Conservation (phyloP, 2,888 invertebrate genomes). For the Pristionchus fissidentatus region DNA sequence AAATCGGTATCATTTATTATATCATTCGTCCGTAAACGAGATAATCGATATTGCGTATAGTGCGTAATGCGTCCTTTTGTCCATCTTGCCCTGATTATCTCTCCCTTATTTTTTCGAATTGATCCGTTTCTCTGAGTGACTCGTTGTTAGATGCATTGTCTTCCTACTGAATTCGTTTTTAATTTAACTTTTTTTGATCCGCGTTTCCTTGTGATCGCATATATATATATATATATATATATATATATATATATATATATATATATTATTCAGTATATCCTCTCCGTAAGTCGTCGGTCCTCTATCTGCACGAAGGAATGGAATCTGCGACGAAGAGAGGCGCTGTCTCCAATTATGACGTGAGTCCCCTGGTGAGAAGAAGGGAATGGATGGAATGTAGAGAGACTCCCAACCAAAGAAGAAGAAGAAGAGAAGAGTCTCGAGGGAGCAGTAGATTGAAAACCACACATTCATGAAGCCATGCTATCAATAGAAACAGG, state of each 20-base stretch:
- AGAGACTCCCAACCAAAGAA: too few species aligned
- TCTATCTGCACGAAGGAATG: conserved; percentile 14
- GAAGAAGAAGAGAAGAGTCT: background rate
- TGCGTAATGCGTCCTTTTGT: background rate
- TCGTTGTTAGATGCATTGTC: too few species aligned
- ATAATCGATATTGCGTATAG: too few species aligned
- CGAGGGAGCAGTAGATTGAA: background rate
- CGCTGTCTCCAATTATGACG: conserved; percentile 6
- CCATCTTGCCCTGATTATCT: background rate
- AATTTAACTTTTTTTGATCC: too few species aligned
- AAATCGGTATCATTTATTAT: conserved; percentile 10
- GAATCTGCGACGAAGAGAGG: background rate
- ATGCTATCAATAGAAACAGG: background rate
- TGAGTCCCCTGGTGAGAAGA: background rate
- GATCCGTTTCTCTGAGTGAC: too few species aligned
- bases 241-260: too few species aligned
- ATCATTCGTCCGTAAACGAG: background rate
- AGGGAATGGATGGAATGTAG: background rate
- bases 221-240: too few species aligned
- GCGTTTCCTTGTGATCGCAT: too few species aligned
- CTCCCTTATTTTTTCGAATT: too few species aligned
- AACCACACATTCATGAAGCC: background rate
- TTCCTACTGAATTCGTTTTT: too few species aligned
- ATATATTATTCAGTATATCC: conserved; percentile 38
- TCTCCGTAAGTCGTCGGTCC: background rate